Base-by-base conservation (phyloP, 2,113 vertebrate genomes). In the Pteronura brasiliensis region DNA sequence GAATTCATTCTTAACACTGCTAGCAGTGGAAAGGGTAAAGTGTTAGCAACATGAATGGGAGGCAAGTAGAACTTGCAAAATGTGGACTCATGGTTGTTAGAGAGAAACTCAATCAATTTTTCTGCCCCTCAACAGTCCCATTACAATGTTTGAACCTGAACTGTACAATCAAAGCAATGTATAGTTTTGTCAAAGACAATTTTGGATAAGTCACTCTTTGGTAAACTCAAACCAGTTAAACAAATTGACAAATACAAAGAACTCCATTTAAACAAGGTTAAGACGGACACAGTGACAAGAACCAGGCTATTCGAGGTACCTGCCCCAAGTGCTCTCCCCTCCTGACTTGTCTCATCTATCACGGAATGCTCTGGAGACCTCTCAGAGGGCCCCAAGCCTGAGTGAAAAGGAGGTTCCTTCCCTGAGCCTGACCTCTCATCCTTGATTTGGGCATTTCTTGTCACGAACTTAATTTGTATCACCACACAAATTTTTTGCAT, bases 151-250 rank as follows among this genome's bases (percentile, higher is more conserved):
- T 98, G 97, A 98, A 98, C 99, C 98, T 98, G 98, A 99, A 99
- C 98, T 98, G 98, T 98, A 99, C 98, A 98, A 99, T 98, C 98
- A 98, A 98, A 97, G 82, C 42, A 96, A 98, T 98, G 98, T 97
- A 97, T 98, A 96, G 67, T 98, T 98, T 99, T 98, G 98, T 99
- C 99, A 98, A 98, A 98, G 98, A 99, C 98, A 98, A 98, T 98
- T 99, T 99, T 99, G 98, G 99, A 98, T 99, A 99, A 99, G 98
- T 99, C 99, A 99, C 98, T 99, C 99, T 99, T 99, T 99, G 99
- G 99, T 99, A 99, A 99, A 99, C 98, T 99, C 98, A 99, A 99
- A 99, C 99, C 98, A 98, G 98, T 98, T 97, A 36, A 97, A 98
- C 96, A 98, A 97, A 97, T 97, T 97, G 97, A 99, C 97, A 98